Percentiles rank a stretch among this genome's conserved stretches.
These are phyloP conservation scores for Apis florea DNA, from an alignment of 1,140 invertebrate species.

Conservation along the genomic window DNA sequence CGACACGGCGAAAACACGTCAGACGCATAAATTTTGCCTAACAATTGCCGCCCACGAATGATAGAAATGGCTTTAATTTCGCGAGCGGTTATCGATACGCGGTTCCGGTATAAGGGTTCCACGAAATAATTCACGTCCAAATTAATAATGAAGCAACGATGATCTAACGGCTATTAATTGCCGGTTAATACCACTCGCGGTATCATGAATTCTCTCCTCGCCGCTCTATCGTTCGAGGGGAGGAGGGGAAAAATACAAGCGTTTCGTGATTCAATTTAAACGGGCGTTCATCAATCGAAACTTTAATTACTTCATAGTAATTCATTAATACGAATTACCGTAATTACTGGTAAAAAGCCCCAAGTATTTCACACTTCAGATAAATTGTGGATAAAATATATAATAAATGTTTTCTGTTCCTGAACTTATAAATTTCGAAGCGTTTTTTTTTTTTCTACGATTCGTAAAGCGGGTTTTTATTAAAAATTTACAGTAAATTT, in stretches of 20 bases:
- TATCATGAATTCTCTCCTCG: constrained; percentile 7
- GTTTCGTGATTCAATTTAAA: background rate
- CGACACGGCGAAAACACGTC: background rate
- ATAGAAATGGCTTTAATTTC: constrained; percentile 30
- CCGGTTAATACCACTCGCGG: constrained; percentile 36
- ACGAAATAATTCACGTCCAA: constrained; percentile 55
- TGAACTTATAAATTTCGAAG: background rate
- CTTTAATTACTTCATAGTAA: constrained; percentile 13
- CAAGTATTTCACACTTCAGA: background rate
- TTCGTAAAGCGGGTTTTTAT: background rate
- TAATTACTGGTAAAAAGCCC: constrained; percentile 4
- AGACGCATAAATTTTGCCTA: background rate
- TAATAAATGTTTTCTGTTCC: background rate
- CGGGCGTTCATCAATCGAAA: background rate
- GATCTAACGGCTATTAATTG: constrained; percentile 50
- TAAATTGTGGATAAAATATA: constrained; percentile 8
- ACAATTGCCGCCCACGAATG: background rate
- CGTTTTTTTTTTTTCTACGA: too few species aligned
- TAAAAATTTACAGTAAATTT: background rate
- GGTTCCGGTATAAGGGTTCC: constrained; percentile 2
- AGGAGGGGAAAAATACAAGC: background rate
- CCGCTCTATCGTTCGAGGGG: too few species aligned
- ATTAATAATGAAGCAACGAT: constrained; percentile 56
- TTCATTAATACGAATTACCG: background rate
- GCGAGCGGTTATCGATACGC: background rate